phyloP scores from a whole-genome alignment of 2,113 vertebrate species.

The Rhipidura dahli region DNA sequence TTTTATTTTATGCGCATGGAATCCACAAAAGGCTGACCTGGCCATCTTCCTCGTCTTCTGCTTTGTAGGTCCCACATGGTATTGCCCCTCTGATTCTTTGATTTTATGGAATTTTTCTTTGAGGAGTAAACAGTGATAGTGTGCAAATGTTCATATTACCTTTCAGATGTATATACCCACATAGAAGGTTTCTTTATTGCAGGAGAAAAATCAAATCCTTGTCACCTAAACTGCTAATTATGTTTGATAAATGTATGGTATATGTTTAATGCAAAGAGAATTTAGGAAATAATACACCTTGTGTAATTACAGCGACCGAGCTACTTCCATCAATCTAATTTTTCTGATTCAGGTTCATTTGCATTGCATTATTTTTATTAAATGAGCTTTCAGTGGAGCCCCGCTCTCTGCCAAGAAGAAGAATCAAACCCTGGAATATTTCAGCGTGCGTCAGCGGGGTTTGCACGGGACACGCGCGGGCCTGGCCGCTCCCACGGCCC shows the following conservation, averaged over 20 bases:
- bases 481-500: not conserved
- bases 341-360: constrained; percentile 76
- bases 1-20: constrained; percentile 64
- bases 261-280: constrained; percentile 79
- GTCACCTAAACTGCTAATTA: constrained; percentile 85
- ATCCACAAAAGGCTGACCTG: constrained; percentile 58
- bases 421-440: not conserved
- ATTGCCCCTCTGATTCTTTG: not conserved
- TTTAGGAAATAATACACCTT: constrained; percentile 82
- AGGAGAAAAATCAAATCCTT: constrained; percentile 81
- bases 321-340: constrained; percentile 78
- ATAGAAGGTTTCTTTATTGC: constrained; percentile 72
- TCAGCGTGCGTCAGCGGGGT: not conserved
- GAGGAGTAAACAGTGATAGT: constrained; percentile 59
- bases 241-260: constrained; percentile 82
- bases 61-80: constrained; percentile 8
- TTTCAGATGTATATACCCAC: constrained; percentile 52
- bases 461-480: not conserved
- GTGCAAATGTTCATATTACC: constrained; percentile 40
- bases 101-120: constrained; percentile 30
- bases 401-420: constrained; percentile 48
- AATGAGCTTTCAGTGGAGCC: constrained; percentile 67
- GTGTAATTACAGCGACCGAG: constrained; percentile 76
- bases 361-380: constrained; percentile 79
- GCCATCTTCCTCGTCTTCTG: constrained; percentile 6